Base-by-base conservation (phyloP, 30 jellyfish, hydroid and myxozoan genomes). In the Hydra vulgaris region DNA sequence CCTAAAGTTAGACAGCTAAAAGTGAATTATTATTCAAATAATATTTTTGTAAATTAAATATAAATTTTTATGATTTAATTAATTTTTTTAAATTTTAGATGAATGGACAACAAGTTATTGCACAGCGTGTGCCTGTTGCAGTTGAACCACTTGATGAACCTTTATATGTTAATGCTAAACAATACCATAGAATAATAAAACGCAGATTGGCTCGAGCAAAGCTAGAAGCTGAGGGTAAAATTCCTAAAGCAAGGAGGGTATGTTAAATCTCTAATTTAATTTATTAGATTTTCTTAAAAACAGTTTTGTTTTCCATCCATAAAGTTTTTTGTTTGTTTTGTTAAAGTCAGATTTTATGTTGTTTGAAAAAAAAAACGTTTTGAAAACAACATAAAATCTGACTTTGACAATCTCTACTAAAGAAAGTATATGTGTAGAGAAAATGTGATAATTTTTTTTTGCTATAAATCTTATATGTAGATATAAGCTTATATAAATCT, bases 91-190 rank as follows among this genome's bases (percentile, higher is more conserved):
- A n/a, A n/a, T 77, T 73, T 21, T 74, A 92, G 98, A 77, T 92
- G 90, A 92, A 92, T 79, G 98, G 98, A 16, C 98, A 92, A 56
- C 98, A 92, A 79, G 96, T 92, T 40, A 52, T 92, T 25, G 98
- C 98, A 15, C 98, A 92, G 61, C 66, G 98, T 27, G 24, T 92
- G 66, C 98, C 98, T 19, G 98, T 92, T 23, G 83, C 98, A 17
- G 85, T 92, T 94, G 98, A 92, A 78, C 74, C 98, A 68, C 87
- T 92, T 54, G 98, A 92, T 87, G 98, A 92, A 71, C 98, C 98
- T 53, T 79, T 92, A 24, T 92, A 92, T 87, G 98, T 92, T 4
- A 92, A 92, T 84, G 98, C 98, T 0, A 92, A 92, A 66, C 98
- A 92, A 53, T 92, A 92, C 66, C 98, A 92, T 85, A 71, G 98